A percentile compares a stretch with the other conserved stretches of the same genome.
Conservation (phyloP, 2,797 vertebrate species). For the Mycteria americana region DNA sequence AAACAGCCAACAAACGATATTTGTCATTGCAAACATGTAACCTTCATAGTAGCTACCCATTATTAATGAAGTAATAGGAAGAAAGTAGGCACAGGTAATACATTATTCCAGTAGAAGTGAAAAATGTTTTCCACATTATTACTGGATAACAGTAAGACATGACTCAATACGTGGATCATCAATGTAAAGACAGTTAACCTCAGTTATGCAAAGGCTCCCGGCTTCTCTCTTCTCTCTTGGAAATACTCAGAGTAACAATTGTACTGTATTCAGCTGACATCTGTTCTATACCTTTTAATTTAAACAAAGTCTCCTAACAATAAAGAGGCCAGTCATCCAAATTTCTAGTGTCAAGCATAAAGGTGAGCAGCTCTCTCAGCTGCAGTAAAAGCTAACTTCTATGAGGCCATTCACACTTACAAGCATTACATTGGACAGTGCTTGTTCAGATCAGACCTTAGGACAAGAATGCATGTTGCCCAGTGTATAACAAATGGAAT, state of each 20-base stretch:
- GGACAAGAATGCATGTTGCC: neutral
- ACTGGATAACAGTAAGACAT: neutral
- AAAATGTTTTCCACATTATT: neutral
- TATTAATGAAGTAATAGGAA: neutral
- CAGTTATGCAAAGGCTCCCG: neutral
- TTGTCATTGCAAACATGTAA: neutral
- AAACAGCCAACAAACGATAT: neutral
- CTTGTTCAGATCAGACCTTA: neutral
- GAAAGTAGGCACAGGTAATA: neutral
- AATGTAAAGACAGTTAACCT: neutral
- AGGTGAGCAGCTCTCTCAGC: neutral
- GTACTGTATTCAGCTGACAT: neutral
- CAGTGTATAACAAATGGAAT: neutral
- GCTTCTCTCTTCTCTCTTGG: neutral
- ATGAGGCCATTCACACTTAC: neutral
- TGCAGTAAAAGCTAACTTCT: neutral
- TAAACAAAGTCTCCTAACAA: neutral
- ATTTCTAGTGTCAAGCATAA: neutral
- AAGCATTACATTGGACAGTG: neutral
- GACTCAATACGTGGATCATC: neutral
- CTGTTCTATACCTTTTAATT: neutral
- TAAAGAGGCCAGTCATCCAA: neutral
- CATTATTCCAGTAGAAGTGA: neutral
- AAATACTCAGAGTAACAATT: neutral
- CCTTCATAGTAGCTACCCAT: neutral